Evolutionary conservation across 2,113 vertebrate species (phyloP), one percentile per base, ranked within the genome.

Genomic region (Gymnogyps californianus): DNA sequence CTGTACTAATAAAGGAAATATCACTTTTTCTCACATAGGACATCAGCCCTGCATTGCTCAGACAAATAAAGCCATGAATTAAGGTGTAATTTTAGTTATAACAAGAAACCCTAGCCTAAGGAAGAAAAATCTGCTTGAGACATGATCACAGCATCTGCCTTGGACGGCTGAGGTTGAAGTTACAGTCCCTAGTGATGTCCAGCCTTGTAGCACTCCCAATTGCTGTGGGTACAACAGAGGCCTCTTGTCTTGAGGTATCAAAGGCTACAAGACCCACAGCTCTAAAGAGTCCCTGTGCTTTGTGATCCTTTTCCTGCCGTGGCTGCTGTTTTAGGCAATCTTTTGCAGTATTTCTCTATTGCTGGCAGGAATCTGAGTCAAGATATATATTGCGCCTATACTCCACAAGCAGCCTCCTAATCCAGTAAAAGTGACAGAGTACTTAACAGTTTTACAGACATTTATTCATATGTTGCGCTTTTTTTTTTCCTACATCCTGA

Each of bases 51-150:
- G 75, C 76, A 28, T 93, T 96, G 94, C 81, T 97, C 74, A 93
- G 90, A 97, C 93, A 98, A 97, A 92, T 79, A 93, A 96, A 95
- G 67, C 62, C 64, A 77, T 89, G 96, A 96, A 96, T 97, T 94
- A 92, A 94, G 70, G 66, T 75, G 87, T 64, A 88, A 85, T 97
- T 96, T 94, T 67, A 64, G 83, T 82, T 91, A 52, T 65, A 96
- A 90, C 40, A 77, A 81, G 87, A 83, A 91, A 91, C 44, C 59
- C 61, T 64, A 78, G 25, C 34, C 66, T 52, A 76, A 58, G 91
- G 69, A 82, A 52, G n/a, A 72, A 95, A 81, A 80, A 42, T 67
- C 89, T 57, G 6, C 71, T 65, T 93, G 64, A 52, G 66, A 6
- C 11, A 5, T 14, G 3, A 31, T 51, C 19, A 9, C n/a, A 69